Evolutionary conservation across 2,797 vertebrate species (phyloP), one percentile per base, ranked within the genome.

Genomic region (Moxostoma hubbsi): DNA sequence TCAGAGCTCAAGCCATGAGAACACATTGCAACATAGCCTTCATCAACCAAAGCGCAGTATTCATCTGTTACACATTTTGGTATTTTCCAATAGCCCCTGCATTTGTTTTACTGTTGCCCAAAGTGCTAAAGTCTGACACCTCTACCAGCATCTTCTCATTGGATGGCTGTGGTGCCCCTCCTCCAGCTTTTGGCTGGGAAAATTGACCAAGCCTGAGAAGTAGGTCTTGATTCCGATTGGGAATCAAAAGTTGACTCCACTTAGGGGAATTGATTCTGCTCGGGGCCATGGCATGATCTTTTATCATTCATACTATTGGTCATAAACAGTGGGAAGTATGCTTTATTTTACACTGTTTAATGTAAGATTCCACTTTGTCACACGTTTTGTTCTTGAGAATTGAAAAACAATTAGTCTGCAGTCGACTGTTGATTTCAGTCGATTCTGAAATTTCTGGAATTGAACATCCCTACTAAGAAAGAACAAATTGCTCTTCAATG

Each of bases 1-100:
- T 16, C n/a, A n/a, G 66, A 82, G 74, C 71, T 76, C 66, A 73
- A 79, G 75, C 18, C 78, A 83, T 68, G 64, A 63, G 79, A 83
- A 81, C 68, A 69, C 69, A 69, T 47, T 50, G 15, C 43, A 18
- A 67, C 24, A 71, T 36, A 69, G 78, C 74, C 12, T n/a, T 24
- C 18, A 77, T 16, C 53, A 75, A 54, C 53, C 67, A 6, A 1
- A 61, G 57, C 54, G 59, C n/a, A 7, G 50, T 49, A 53, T n/a
- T 79, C 58, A 50, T 71, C 55, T 69, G 65, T 70, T 46, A 4
- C 18, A 50, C 65, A 24, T 51, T 75, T 24, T 9, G 15, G 12
- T 24, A 54, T 67, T 13, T 57, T 46, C 49, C 13, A 43, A 46
- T 61, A 36, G 45, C 12, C 2, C 24, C 36, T 54, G 24, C 9